Evolutionary conservation across 1,140 invertebrate species (phyloP).

Genomic region (Pteromalus puparum): DNA sequence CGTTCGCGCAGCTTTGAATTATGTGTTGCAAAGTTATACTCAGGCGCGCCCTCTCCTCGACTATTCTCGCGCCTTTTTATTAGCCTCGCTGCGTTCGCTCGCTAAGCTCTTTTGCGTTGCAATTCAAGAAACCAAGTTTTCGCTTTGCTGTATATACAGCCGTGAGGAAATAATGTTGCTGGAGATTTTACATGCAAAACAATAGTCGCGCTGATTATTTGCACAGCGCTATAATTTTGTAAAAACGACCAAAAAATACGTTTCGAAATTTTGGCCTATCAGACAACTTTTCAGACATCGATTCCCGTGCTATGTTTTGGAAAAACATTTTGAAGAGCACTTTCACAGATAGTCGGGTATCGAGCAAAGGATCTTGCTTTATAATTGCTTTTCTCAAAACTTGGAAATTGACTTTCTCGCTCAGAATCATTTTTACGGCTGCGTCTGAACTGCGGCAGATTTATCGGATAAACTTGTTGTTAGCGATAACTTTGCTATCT

Average conservation of each 20-base stretch:
- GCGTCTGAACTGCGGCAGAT: neutral
- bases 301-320: no score
- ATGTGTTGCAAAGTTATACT: neutral
- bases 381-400: neutral
- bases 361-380: neutral
- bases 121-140: neutral
- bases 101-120: neutral
- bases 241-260: no score
- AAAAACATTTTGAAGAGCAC: no score
- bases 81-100: neutral
- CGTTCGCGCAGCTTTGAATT: neutral
- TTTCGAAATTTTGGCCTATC: no score
- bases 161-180: neutral
- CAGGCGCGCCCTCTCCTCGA: neutral
- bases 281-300: no score
- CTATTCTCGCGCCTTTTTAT: neutral
- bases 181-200: no score
- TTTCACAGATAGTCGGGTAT: neutral
- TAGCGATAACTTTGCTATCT: neutral
- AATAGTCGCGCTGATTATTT: no score
- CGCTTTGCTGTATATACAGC: neutral
- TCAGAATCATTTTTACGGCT: neutral
- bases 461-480: slow-evolving; percentile 21
- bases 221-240: no score
- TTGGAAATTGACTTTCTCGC: neutral